phyloP scores from a whole-genome alignment of 2,797 vertebrate genomes.

The Hoplostethus mediterraneus region DNA sequence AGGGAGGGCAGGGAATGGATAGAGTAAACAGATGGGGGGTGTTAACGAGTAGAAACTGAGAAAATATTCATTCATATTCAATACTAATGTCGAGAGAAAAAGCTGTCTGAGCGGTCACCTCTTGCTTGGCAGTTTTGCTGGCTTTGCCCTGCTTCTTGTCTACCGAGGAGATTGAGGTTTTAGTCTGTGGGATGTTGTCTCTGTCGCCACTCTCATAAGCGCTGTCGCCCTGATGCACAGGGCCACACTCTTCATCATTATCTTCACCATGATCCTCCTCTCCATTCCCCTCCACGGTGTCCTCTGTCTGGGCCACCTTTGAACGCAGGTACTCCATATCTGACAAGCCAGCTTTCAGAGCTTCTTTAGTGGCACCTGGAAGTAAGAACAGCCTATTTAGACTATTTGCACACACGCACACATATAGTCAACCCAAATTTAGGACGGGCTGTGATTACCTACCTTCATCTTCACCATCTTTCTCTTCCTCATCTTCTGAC shows the following conservation, averaged over 20 bases:
- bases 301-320: conserved; percentile 86
- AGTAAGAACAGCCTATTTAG: conserved; percentile 6
- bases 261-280: conserved; percentile 54
- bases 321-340: conserved; percentile 98
- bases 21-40: conserved; percentile 9
- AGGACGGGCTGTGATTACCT: conserved; percentile 16
- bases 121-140: conserved; percentile 64
- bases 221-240: conserved; percentile 71
- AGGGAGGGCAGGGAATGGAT: conserved; percentile 12
- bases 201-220: conserved; percentile 74
- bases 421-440: background rate
- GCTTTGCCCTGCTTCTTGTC: conserved; percentile 52
- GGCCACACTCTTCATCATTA: conserved; percentile 43
- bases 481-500: conserved; percentile 79
- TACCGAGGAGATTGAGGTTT: conserved; percentile 39
- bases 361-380: conserved; percentile 76
- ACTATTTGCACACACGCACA: background rate
- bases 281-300: conserved; percentile 59
- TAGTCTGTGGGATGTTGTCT: conserved; percentile 46
- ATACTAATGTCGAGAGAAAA: background rate
- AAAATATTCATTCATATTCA: background rate
- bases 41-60: conserved; percentile 3
- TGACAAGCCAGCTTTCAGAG: conserved; percentile 84
- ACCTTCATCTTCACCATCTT: conserved; percentile 65
- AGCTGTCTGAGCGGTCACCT: conserved; percentile 49